Base-by-base conservation (phyloP, 2,797 vertebrate genomes). In the Muscicapa comitata region DNA sequence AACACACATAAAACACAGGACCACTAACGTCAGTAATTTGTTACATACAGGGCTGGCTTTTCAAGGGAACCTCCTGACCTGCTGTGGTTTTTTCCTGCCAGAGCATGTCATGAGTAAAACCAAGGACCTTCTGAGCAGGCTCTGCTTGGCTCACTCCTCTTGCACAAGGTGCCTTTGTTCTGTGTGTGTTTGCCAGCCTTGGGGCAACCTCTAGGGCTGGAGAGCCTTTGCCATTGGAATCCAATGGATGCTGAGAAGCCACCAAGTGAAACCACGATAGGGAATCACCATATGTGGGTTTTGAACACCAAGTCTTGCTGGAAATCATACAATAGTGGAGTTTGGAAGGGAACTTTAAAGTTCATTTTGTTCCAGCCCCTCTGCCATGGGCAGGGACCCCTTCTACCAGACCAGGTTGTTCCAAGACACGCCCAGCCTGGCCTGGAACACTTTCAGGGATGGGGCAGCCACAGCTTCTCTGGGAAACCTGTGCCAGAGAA, bases 131-230 rank as follows among this genome's bases (percentile, higher is more conserved):
- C 61, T 72, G 38, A 68, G 91, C 50, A 43, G 80, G 45, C 35
- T 71, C 7, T 28, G 57, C 61, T 67, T 5, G 25, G 45, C 48
- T 80, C 10, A 3, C 4, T 1, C 17, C 65, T 29, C 0, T 0
- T 16, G 65, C 48, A 89, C 58, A 84, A 82, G 33, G 55, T 1
- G 45, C 73, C 67, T 76, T 87, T 76, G 78, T 91, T 47, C 57
- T 47, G 24, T 3, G 1, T 5, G 28, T 0, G 1, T 54, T 45
- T 45, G 47, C 51, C 37, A 20, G 19, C 51, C 50, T 28, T 1
- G 7, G 45, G 23, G 14, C n/a, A 33, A 18, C 10, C 10, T n/a
- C 13, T 7, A n/a, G 35, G 50, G 50, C 37, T 55, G 59, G n/a
- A 25, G 31, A 50, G 26, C 10, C 26, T 86, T 57, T 26, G 51